A percentile compares a stretch with the other conserved stretches of the same genome.
Evolutionary conservation across 2,113 vertebrate species (phyloP).

Genomic region (Tylochromis polylepis): DNA sequence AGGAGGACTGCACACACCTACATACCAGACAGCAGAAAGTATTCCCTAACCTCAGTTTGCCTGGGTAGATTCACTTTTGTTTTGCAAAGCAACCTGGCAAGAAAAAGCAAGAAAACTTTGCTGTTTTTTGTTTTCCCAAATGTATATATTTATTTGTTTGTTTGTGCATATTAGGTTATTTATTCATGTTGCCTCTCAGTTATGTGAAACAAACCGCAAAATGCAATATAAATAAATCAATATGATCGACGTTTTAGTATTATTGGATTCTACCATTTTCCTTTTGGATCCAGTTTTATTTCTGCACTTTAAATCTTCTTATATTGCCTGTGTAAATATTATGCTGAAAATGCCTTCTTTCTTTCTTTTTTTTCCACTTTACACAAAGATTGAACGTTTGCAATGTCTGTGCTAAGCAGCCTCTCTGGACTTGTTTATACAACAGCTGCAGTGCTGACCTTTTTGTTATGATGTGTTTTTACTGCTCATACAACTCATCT

Average conservation of each 20-base stretch:
- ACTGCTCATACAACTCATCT: background rate
- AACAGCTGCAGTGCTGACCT: background rate
- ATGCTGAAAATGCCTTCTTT: background rate
- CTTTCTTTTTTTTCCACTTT: background rate
- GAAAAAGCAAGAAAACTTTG: background rate
- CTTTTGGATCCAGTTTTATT: background rate
- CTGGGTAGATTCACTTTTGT: background rate
- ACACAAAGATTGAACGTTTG: too few relatives aligned
- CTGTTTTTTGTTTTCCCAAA: background rate
- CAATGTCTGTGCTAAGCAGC: background rate
- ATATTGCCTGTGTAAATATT: background rate
- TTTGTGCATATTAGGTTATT: background rate
- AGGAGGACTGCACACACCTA: constrained; percentile 6
- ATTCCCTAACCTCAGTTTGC: background rate
- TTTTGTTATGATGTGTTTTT: background rate
- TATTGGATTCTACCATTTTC: background rate
- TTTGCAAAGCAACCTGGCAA: background rate
- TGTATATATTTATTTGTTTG: background rate
- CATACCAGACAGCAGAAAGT: background rate
- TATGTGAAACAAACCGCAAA: background rate
- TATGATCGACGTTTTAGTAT: background rate
- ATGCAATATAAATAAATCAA: background rate
- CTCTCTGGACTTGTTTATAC: background rate
- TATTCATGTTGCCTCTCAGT: background rate
- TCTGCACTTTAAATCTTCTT: background rate